phyloP scores from a whole-genome alignment of 2,888 invertebrate genomes.

The Steinernema hermaphroditum region DNA sequence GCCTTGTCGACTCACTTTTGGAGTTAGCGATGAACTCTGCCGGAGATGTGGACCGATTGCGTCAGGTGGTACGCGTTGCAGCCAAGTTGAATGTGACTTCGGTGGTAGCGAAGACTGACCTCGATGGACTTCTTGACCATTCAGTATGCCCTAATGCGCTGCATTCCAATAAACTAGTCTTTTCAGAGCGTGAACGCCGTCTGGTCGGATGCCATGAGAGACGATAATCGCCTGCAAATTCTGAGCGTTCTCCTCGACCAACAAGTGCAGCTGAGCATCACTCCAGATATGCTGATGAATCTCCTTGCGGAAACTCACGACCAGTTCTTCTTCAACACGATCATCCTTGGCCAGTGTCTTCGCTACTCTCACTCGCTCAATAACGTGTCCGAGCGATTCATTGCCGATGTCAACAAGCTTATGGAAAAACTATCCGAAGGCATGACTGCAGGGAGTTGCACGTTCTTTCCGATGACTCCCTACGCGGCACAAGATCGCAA shows the following conservation, averaged over 20 bases:
- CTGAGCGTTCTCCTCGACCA: constrained; percentile 46
- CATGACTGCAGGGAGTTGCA: background rate
- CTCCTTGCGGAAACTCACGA: constrained; percentile 49
- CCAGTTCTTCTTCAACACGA: constrained; percentile 61
- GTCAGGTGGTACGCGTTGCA: constrained; percentile 50
- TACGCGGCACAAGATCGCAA: constrained; percentile 43
- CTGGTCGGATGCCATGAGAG: constrained; percentile 38
- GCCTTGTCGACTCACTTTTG: constrained; percentile 40
- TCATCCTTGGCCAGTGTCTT: constrained; percentile 59
- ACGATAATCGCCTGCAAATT: constrained; percentile 40
- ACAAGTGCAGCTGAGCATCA: constrained; percentile 42
- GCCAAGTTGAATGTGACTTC: constrained; percentile 52
- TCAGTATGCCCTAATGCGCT: too few species aligned
- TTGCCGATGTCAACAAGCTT: constrained; percentile 50
- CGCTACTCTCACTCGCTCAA: constrained; percentile 53
- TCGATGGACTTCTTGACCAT: constrained; percentile 41
- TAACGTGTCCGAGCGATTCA: constrained; percentile 52
- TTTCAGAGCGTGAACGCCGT: constrained; percentile 38
- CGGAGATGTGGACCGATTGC: constrained; percentile 37
- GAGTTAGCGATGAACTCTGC: constrained; percentile 40
- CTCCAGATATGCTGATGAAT: constrained; percentile 52
- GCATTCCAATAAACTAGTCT: background rate
- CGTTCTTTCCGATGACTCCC: background rate
- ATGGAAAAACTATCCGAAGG: constrained; percentile 44
- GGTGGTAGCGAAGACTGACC: constrained; percentile 47